Conservation (phyloP, 1,140 invertebrate genomes). For the Zaprionus nigranus region DNA sequence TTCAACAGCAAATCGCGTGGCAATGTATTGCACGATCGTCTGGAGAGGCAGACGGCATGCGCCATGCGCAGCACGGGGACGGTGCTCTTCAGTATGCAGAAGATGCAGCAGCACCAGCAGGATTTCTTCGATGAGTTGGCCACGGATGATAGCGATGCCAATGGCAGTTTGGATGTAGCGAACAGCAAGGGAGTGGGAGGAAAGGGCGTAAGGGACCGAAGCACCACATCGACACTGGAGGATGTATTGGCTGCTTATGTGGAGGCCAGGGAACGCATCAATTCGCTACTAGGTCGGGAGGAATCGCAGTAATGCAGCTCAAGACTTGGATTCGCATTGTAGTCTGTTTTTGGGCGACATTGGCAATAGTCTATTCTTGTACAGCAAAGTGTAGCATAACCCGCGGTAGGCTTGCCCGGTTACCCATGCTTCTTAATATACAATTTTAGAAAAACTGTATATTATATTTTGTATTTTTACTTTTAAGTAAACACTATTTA, state of each 20-base stretch:
- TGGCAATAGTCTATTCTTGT: neutral
- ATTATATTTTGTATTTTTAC: neutral
- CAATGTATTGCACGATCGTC: conserved; percentile 35
- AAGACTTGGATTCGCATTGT: neutral
- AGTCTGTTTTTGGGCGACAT: neutral
- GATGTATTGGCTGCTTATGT: conserved; percentile 62
- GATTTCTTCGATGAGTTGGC: conserved; percentile 5
- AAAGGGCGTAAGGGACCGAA: neutral
- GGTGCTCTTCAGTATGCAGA: conserved; percentile 57
- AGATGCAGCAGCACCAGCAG: conserved; percentile 61
- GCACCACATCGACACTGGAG: conserved; percentile 35
- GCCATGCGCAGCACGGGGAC: conserved; percentile 65
- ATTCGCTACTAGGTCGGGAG: conserved; percentile 35
- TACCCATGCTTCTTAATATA: neutral
- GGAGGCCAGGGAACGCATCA: conserved; percentile 57
- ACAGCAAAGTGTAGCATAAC: neutral
- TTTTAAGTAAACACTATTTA: neutral
- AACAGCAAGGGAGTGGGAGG: neutral
- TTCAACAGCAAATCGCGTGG: conserved; percentile 25
- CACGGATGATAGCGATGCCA: conserved; percentile 12
- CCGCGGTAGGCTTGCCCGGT: neutral
- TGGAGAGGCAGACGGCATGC: neutral
- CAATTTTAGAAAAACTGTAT: neutral
- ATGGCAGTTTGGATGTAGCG: neutral
- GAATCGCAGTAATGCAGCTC: neutral